phyloP scores from a whole-genome alignment of 2,888 invertebrate genomes.

The Malthinus seriepunctatus region DNA sequence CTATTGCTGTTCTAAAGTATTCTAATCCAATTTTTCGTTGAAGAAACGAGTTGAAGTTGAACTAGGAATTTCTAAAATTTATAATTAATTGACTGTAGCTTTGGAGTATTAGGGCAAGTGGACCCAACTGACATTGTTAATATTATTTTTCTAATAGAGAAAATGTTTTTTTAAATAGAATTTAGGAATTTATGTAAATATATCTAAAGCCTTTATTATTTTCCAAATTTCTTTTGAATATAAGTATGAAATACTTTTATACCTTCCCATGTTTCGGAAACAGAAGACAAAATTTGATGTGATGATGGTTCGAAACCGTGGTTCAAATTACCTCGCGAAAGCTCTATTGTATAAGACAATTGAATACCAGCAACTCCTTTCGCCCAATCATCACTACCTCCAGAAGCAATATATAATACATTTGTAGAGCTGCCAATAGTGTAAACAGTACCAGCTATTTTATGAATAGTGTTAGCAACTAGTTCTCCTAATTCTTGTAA shows the following conservation, averaged over 20 bases:
- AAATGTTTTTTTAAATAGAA: too few relatives aligned
- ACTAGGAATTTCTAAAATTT: too few relatives aligned
- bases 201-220: too few relatives aligned
- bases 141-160: too few relatives aligned
- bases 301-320: constrained; percentile 66
- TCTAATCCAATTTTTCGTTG: too few relatives aligned
- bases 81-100: too few relatives aligned
- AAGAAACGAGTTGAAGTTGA: too few relatives aligned
- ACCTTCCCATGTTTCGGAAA: constrained; percentile 64
- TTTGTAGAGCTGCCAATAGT: constrained; percentile 54
- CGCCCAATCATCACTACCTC: constrained; percentile 70
- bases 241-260: constrained; percentile 58
- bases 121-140: too few relatives aligned
- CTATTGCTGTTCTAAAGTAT: too few relatives aligned
- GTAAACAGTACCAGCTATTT: constrained; percentile 52
- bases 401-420: constrained; percentile 60
- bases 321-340: constrained; percentile 57
- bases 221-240: too few relatives aligned
- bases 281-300: constrained; percentile 59
- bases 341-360: constrained; percentile 65
- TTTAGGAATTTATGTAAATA: too few relatives aligned
- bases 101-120: too few relatives aligned
- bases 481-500: constrained; percentile 55
- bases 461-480: constrained; percentile 54
- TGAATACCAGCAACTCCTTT: constrained; percentile 60